Evolutionary conservation across 2,888 invertebrate species (phyloP).

Genomic region (Protophormia terraenovae): DNA sequence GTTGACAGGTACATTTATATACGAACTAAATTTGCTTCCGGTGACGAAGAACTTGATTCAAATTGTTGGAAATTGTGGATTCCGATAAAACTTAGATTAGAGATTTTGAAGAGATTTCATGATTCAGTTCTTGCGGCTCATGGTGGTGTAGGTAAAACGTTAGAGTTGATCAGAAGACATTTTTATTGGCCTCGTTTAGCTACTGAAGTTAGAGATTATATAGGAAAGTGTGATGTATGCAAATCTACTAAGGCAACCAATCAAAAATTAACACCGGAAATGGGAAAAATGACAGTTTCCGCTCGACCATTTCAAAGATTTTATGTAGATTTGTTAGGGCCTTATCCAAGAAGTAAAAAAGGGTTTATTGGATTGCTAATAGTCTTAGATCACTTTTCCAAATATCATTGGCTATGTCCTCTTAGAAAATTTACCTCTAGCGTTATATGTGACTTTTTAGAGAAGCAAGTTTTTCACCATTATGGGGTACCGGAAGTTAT

Average conservation of each 20-base stretch:
- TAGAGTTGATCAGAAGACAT: neutral
- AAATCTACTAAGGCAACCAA: neutral
- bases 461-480: neutral
- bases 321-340: neutral
- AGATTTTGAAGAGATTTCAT: neutral
- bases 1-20: neutral
- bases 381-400: neutral
- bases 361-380: neutral
- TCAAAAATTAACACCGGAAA: neutral
- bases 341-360: neutral
- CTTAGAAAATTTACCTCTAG: neutral
- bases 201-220: neutral
- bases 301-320: too few relatives aligned
- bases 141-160: neutral
- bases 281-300: too few relatives aligned
- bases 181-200: neutral
- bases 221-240: neutral
- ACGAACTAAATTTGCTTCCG: neutral
- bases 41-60: neutral
- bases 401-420: neutral
- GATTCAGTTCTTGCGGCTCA: too few relatives aligned
- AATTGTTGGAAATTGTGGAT: neutral
- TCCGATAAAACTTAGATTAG: neutral
- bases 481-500: too few relatives aligned
- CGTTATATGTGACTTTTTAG: neutral